Conservation (phyloP, 2,888 invertebrate species). For the Cephus pulcher region DNA sequence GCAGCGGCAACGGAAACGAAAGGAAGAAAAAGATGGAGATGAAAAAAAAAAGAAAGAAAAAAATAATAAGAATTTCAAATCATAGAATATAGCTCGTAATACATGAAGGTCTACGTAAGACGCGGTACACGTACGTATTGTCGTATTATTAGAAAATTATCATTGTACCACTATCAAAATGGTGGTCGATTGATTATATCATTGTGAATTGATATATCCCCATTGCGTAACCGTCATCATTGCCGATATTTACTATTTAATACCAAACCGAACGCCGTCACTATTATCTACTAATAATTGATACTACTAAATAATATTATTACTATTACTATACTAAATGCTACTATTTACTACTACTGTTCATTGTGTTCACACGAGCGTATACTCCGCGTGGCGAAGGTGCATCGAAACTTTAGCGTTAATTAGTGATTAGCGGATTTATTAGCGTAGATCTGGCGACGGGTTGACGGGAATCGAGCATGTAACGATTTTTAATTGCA, state of each 20-base stretch:
- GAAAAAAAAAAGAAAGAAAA: background rate
- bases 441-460: background rate
- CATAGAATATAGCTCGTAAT: background rate
- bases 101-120: background rate
- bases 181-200: conserved; percentile 19
- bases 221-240: conserved; percentile 24
- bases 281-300: background rate
- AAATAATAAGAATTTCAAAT: background rate
- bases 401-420: conserved; percentile 21
- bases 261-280: background rate
- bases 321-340: background rate
- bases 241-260: background rate
- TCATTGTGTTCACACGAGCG: conserved; percentile 36
- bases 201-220: background rate
- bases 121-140: background rate
- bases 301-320: background rate
- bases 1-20: background rate
- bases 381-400: conserved; percentile 24
- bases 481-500: background rate
- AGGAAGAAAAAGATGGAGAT: background rate
- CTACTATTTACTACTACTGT: conserved; percentile 29
- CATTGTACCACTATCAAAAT: conserved; percentile 14
- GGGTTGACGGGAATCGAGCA: background rate
- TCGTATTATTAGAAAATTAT: conserved; percentile 12
- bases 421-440: background rate